phyloP scores from a whole-genome alignment of 2,797 vertebrate genomes.

The Ctenopoma kingsleyae region DNA sequence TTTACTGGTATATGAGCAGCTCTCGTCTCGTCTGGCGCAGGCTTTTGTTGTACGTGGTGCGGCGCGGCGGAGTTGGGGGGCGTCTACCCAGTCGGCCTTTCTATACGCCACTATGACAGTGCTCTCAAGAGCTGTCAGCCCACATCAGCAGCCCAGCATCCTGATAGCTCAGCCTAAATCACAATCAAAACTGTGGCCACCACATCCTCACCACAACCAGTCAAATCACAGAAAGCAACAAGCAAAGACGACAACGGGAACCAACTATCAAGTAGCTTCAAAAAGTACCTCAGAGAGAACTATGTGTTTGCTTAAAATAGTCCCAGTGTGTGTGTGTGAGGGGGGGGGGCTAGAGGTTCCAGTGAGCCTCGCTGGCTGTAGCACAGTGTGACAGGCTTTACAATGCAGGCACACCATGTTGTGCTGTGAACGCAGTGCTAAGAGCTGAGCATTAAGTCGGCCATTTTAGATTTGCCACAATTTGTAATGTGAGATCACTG shows the following conservation, averaged over 20 bases:
- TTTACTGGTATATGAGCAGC: conserved; percentile 77
- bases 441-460: conserved; percentile 74
- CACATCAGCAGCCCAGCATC: conserved; percentile 82
- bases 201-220: conserved; percentile 39
- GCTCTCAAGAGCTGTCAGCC: conserved; percentile 88
- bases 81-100: conserved; percentile 50
- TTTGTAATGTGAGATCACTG: conserved; percentile 80
- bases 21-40: conserved; percentile 66
- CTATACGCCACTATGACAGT: conserved; percentile 82
- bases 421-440: conserved; percentile 55
- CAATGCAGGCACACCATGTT: conserved; percentile 74
- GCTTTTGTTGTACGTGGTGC: conserved; percentile 71
- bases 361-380: conserved; percentile 1
- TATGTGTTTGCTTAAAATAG: conserved; percentile 23
- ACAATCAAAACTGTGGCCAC: conserved; percentile 77
- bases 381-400: conserved; percentile 32
- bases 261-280: conserved; percentile 45
- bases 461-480: conserved; percentile 85
- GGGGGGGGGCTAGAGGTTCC: conserved; percentile 3
- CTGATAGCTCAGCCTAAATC: conserved; percentile 85
- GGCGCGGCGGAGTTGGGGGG: conserved; percentile 39
- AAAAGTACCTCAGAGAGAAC: conserved; percentile 29
- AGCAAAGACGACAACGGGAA: conserved; percentile 2
- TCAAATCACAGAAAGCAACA: conserved; percentile 23
- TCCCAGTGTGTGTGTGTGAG: not conserved